These are phyloP conservation scores for Cataglyphis altisquamis DNA, from an alignment of 2,888 invertebrate species.

Conservation along the genomic window DNA sequence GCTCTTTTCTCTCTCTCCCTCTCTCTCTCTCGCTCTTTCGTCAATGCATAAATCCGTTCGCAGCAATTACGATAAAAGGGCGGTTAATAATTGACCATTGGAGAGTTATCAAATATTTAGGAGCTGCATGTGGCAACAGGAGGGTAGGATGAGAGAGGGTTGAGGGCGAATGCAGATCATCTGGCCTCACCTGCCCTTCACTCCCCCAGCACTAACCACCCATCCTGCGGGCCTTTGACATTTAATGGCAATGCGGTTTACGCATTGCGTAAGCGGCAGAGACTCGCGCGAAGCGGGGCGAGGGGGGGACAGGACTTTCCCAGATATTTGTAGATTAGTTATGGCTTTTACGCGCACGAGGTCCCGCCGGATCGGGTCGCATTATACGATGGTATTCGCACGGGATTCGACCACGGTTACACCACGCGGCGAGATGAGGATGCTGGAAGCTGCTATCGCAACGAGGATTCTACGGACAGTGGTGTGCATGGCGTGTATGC, in stretches of 20 bases:
- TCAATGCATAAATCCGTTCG: constrained; percentile 65
- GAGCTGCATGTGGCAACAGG: constrained; percentile 48
- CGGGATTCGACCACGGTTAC: constrained; percentile 71
- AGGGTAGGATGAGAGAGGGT: not conserved
- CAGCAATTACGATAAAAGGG: constrained; percentile 71
- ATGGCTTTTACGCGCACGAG: constrained; percentile 81
- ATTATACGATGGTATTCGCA: constrained; percentile 75
- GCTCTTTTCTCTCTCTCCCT: not conserved
- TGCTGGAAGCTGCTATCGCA: not conserved
- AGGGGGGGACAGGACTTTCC: constrained; percentile 66
- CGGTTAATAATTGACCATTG: constrained; percentile 64
- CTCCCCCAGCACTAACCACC: not conserved
- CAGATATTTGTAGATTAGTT: constrained; percentile 78
- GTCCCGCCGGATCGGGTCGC: constrained; percentile 74
- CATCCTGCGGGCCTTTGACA: constrained; percentile 25
- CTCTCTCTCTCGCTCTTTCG: constrained; percentile 11
- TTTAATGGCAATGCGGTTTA: constrained; percentile 64
- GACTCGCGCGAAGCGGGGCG: constrained; percentile 47
- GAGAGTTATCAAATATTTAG: constrained; percentile 62
- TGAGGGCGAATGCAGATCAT: not conserved
- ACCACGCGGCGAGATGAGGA: not conserved
- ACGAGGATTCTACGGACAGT: not conserved
- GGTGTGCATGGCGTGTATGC: too few species aligned
- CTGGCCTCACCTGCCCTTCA: not conserved
- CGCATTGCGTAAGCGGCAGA: constrained; percentile 22